Evolutionary conservation across 2,113 vertebrate species (phyloP).

Genomic region (Oncorhynchus clarkii): DNA sequence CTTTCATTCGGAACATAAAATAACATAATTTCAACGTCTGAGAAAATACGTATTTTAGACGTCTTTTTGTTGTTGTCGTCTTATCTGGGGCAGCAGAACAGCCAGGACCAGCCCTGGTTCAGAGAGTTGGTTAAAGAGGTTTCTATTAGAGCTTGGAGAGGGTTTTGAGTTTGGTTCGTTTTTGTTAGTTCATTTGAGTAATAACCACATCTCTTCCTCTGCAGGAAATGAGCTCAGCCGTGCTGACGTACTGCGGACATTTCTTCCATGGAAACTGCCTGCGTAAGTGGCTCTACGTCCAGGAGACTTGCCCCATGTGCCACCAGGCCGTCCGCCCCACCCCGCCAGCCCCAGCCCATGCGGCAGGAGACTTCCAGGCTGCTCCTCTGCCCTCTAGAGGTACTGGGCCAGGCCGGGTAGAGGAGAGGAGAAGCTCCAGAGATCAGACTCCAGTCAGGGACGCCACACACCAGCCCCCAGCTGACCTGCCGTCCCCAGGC

Average conservation of each 20-base stretch:
- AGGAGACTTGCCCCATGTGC: constrained; percentile 86
- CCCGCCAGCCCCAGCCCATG: neutral
- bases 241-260: constrained; percentile 81
- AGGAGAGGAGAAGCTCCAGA: neutral
- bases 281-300: constrained; percentile 85
- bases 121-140: too few species aligned
- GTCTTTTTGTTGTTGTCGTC: too few species aligned
- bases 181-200: neutral
- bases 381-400: neutral
- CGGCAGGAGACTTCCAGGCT: constrained; percentile 23
- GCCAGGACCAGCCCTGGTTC: too few species aligned
- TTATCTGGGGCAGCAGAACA: too few species aligned
- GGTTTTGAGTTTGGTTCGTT: too few species aligned
- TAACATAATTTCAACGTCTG: too few species aligned
- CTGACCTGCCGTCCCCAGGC: neutral
- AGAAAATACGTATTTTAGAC: too few species aligned
- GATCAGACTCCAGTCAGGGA: neutral
- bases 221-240: constrained; percentile 81
- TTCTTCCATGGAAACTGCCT: constrained; percentile 83
- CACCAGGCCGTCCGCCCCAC: constrained; percentile 71
- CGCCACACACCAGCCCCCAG: neutral
- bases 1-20: too few species aligned
- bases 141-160: too few species aligned
- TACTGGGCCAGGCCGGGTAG: constrained; percentile 1
- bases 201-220: constrained; percentile 5